Evolutionary conservation across 2,888 invertebrate genomes (phyloP).

Genomic region (Nipponacmea schrenckii): DNA sequence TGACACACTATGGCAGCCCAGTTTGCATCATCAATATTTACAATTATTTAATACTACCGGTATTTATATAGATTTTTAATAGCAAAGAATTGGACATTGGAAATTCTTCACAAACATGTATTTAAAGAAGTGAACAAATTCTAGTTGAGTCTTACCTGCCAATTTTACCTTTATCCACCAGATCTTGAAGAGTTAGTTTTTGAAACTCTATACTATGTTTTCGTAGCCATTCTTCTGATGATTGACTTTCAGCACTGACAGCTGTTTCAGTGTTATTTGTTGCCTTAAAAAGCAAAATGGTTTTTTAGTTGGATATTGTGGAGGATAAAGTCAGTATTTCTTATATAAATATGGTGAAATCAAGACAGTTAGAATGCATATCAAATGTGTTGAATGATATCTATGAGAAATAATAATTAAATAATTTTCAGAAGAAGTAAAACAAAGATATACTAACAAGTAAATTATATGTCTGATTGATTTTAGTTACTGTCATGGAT

Average conservation of each 20-base stretch:
- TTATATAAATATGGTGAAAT: background rate
- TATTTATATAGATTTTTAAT: too few species aligned
- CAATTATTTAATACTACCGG: too few species aligned
- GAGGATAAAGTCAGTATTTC: background rate
- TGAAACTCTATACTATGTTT: constrained; percentile 60
- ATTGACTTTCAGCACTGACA: constrained; percentile 60
- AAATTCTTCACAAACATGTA: too few species aligned
- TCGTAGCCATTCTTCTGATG: constrained; percentile 65
- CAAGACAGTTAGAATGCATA: too few species aligned
- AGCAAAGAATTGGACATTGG: too few species aligned
- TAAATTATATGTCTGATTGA: constrained; percentile 65
- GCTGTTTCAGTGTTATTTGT: constrained; percentile 42
- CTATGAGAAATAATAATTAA: too few species aligned
- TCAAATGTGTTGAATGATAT: too few species aligned
- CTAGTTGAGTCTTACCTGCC: constrained; percentile 42
- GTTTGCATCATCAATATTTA: too few species aligned
- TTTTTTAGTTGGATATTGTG: background rate
- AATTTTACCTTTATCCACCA: constrained; percentile 64
- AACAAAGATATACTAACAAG: constrained; percentile 37
- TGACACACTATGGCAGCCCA: too few species aligned
- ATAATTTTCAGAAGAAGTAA: too few species aligned
- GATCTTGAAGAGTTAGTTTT: constrained; percentile 64
- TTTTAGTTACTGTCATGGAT: constrained; percentile 65
- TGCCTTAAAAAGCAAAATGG: constrained; percentile 33
- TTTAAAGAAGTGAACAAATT: too few species aligned